Conservation (phyloP, 2,113 vertebrate species). For the Rhea americana region DNA sequence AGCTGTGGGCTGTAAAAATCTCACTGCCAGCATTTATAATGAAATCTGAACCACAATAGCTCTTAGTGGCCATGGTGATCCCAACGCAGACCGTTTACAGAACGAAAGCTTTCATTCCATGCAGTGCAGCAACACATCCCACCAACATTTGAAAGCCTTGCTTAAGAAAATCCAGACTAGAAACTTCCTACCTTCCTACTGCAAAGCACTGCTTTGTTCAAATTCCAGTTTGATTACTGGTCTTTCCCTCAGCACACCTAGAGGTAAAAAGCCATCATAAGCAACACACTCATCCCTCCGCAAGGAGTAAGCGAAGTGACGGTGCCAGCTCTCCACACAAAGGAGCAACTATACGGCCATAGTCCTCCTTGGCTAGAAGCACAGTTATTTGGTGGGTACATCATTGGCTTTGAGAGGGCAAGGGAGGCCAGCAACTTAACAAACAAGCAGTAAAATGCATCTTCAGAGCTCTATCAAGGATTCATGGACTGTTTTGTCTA, state of each 20-base stretch:
- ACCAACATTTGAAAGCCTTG: background rate
- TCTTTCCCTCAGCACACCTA: background rate
- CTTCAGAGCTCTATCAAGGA: background rate
- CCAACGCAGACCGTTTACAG: background rate
- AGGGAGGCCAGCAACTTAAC: background rate
- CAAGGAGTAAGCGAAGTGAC: background rate
- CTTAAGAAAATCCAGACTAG: slow-evolving; percentile 23
- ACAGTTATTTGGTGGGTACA: background rate
- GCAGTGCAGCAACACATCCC: background rate
- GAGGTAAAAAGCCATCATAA: background rate
- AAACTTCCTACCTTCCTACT: background rate
- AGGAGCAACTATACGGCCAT: background rate
- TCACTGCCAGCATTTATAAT: background rate
- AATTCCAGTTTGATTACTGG: background rate
- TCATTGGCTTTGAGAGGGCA: background rate
- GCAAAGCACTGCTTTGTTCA: background rate
- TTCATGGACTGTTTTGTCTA: background rate
- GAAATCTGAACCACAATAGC: background rate
- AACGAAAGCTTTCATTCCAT: background rate
- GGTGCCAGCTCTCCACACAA: background rate
- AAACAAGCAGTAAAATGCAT: background rate
- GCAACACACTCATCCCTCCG: background rate
- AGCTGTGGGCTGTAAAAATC: slow-evolving; percentile 14
- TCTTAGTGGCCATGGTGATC: background rate
- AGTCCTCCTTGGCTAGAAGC: background rate